Conservation (phyloP, 2,113 vertebrate species). For the Larimichthys crocea region DNA sequence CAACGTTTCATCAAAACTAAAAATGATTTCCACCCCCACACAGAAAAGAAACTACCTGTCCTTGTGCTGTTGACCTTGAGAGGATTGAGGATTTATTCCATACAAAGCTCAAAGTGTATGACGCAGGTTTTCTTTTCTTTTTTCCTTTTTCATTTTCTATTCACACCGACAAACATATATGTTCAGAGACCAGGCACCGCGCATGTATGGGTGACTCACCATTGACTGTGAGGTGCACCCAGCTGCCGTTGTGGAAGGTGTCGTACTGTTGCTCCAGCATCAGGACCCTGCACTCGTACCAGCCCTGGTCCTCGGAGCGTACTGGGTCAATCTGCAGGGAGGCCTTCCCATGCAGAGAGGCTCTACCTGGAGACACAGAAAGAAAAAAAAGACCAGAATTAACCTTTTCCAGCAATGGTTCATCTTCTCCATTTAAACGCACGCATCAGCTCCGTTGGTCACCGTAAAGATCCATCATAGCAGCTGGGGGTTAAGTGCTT, state of each 20-base stretch:
- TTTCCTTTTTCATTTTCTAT: too few species aligned
- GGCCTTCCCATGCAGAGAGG: slow-evolving; percentile 95
- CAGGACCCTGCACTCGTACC: slow-evolving; percentile 99
- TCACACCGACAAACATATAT: slow-evolving; percentile 4
- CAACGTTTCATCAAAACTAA: not conserved
- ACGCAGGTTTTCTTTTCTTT: not conserved
- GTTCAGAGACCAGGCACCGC: not conserved
- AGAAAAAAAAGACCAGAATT: not conserved
- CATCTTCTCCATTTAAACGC: not conserved
- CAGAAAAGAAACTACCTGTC: not conserved
- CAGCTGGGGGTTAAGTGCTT: slow-evolving; percentile 40
- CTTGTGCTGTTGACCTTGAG: slow-evolving; percentile 3
- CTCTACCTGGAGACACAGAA: slow-evolving; percentile 85
- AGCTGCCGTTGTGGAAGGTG: slow-evolving; percentile 99
- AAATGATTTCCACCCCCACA: not conserved
- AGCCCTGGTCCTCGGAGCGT: slow-evolving; percentile 98
- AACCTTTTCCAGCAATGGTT: not conserved
- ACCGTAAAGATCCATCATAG: slow-evolving; percentile 21
- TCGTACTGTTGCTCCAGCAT: slow-evolving; percentile 98
- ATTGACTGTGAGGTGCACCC: slow-evolving; percentile 98
- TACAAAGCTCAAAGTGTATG: not conserved
- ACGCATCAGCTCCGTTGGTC: slow-evolving; percentile 1
- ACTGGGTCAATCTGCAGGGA: slow-evolving; percentile 96
- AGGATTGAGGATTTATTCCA: not conserved
- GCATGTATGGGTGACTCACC: slow-evolving; percentile 83